Evolutionary conservation across 2,113 vertebrate species (phyloP), one percentile per base, ranked within the genome.

Genomic region (Trichomycterus rosablanca): DNA sequence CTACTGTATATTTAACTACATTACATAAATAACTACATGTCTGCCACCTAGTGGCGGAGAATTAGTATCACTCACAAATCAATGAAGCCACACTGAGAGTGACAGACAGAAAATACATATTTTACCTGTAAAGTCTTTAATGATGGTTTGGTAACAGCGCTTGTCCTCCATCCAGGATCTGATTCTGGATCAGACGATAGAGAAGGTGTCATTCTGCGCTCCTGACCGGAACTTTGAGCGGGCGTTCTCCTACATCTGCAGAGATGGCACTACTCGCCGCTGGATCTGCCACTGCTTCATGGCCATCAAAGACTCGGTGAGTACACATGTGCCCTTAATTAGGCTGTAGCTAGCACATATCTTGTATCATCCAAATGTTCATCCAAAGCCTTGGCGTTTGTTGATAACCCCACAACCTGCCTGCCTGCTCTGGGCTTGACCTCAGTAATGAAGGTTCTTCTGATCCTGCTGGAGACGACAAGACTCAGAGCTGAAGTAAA

Each of bases 251-350:
- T 99, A 99, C 76, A 99, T 99, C 82, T 99, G 96, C 73, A 89
- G 96, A 19, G 96, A 99, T 4, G 96, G 96, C 42, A 99, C 96
- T n/a, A 99, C 96, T 0, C 89, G 96, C 0, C 93, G 96, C 72
- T 99, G 96, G 96, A 98, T 99, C 78, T 99, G 96, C 73, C 96
- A 99, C 73, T 99, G 95, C 72, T 99, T 99, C 28, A 97, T 99
- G 95, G 94, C 96, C 39, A 77, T 99, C 61, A 98, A 97, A 78
- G 96, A 99, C 87, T 98, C 96, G 1, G 96, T 99, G 66, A 90
- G 93, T 65, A 28, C 5, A 1, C 8, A 1, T 2, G 1, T 7
- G n/a, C n/a, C n/a, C n/a, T n/a, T n/a, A n/a, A n/a, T n/a, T n/a
- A n/a, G n/a, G n/a, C n/a, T n/a, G n/a, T n/a, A n/a, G n/a, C n/a